These are phyloP conservation scores for Pandemis cinnamomeana DNA, from an alignment of 2,888 invertebrate genomes.

Conservation along the genomic window DNA sequence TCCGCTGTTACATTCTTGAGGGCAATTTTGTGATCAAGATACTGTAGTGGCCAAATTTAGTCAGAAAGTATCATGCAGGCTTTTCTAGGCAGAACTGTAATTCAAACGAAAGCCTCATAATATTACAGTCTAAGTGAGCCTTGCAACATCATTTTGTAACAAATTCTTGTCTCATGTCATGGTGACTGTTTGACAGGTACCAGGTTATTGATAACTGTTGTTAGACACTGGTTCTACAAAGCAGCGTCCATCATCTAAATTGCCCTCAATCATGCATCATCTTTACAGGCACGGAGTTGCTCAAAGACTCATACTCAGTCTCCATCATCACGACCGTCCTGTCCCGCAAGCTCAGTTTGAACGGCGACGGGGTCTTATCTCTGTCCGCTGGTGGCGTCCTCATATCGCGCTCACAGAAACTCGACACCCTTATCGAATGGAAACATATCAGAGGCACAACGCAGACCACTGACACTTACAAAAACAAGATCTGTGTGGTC, in stretches of 20 bases:
- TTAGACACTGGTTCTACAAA: not conserved
- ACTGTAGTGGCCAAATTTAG: not conserved
- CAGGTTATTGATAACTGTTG: not conserved
- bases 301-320: conserved; percentile 83
- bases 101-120: too few relatives aligned
- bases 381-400: conserved; percentile 82
- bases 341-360: conserved; percentile 85
- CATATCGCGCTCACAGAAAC: conserved; percentile 80
- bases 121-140: too few relatives aligned
- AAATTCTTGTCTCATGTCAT: too few relatives aligned
- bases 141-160: too few relatives aligned
- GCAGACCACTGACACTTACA: conserved; percentile 81
- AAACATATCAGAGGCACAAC: conserved; percentile 84
- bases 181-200: too few relatives aligned
- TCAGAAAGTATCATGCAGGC: not conserved
- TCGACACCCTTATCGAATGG: conserved; percentile 84
- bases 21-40: conserved; percentile 27
- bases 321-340: conserved; percentile 86
- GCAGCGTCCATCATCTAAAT: conserved; percentile 41
- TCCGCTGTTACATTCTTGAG: conserved; percentile 24
- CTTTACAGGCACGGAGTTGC: conserved; percentile 75
- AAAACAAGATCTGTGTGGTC: conserved; percentile 85
- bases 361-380: conserved; percentile 84
- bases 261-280: conserved; percentile 52
- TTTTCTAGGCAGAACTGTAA: too few relatives aligned